Conservation (phyloP, 23 tunicate genomes). For the Corella eumyota region DNA sequence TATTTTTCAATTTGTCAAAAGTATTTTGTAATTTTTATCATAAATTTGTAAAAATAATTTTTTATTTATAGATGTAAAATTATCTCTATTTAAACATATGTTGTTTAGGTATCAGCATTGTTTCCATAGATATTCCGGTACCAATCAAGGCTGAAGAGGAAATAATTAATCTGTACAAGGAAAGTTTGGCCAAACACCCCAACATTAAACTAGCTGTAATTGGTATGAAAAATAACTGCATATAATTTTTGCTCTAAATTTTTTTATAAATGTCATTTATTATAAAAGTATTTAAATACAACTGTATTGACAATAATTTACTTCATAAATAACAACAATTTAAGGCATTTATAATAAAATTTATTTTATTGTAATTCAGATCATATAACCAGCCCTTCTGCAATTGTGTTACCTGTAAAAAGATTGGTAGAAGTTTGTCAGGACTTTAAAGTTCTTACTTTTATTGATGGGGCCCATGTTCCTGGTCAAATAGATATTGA, state of each 20-base stretch:
- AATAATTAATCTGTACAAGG: slow-evolving; percentile 22
- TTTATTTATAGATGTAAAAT: neutral
- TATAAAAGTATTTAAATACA: neutral
- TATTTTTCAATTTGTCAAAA: too few species aligned
- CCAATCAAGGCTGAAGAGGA: slow-evolving; percentile 41
- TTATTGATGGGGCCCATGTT: slow-evolving; percentile 94
- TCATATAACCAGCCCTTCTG: slow-evolving; percentile 87
- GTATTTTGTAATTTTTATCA: too few species aligned
- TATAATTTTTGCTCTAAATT: neutral
- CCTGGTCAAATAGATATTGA: slow-evolving; percentile 82
- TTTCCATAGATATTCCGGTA: slow-evolving; percentile 15
- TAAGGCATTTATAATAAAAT: too few species aligned
- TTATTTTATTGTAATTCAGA: slow-evolving; percentile 16
- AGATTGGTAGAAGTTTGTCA: slow-evolving; percentile 25
- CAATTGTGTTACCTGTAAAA: slow-evolving; percentile 61
- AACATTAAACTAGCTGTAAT: slow-evolving; percentile 32
- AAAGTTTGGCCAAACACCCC: slow-evolving; percentile 21
- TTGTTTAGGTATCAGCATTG: slow-evolving; percentile 11
- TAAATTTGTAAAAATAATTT: too few species aligned
- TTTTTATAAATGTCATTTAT: neutral
- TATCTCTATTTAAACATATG: too few species aligned
- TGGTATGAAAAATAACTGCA: slow-evolving; percentile 12
- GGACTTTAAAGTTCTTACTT: slow-evolving; percentile 22
- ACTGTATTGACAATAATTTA: neutral
- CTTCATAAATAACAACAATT: neutral